A percentile compares a stretch with the other conserved stretches of the same genome.
Evolutionary conservation across 1,140 invertebrate species (phyloP).

Genomic region (Nasonia vitripennis): DNA sequence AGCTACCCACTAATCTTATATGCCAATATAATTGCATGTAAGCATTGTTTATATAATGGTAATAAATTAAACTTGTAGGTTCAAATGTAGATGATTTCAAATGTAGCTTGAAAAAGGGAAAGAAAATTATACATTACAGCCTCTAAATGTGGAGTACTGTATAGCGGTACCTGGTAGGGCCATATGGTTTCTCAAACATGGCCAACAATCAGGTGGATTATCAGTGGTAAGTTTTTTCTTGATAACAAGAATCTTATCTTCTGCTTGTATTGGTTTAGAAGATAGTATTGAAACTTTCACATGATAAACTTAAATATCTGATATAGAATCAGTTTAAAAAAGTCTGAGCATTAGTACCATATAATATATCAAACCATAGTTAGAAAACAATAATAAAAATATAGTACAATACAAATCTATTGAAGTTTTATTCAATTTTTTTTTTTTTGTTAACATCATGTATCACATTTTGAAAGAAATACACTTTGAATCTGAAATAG

Average conservation of each 20-base stretch:
- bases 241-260: conserved; percentile 5
- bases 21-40: background rate
- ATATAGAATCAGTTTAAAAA: no score
- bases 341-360: background rate
- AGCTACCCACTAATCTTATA: background rate
- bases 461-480: conserved; percentile 9
- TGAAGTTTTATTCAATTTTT: background rate
- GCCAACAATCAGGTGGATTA: conserved; percentile 75
- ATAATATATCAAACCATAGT: background rate
- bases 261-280: background rate
- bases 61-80: conserved; percentile 57
- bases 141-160: conserved; percentile 70
- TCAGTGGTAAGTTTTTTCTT: conserved; percentile 69
- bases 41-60: background rate
- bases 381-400: background rate
- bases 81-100: conserved; percentile 71
- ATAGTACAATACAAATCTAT: no score
- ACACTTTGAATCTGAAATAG: background rate
- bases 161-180: conserved; percentile 67
- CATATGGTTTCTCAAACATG: conserved; percentile 70
- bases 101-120: conserved; percentile 62
- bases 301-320: no score
- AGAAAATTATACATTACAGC: conserved; percentile 59
- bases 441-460: background rate
- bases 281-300: conserved; percentile 17